Base-by-base conservation (phyloP, 2,113 vertebrate genomes). In the Eurypyga helias region DNA sequence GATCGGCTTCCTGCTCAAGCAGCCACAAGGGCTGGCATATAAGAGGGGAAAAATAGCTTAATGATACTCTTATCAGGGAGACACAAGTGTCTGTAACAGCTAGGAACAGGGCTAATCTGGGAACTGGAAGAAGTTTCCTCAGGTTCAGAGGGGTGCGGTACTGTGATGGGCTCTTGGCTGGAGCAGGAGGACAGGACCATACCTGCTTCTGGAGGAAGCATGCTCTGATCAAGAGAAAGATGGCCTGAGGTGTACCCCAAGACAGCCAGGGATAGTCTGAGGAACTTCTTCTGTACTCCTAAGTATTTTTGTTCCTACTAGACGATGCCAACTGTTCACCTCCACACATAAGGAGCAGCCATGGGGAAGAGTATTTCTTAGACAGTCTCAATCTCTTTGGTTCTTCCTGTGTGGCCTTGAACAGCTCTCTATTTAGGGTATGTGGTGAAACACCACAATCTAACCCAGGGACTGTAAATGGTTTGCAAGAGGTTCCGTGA, bases 361-460 rank as follows among this genome's bases (percentile, higher is more conserved):
- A 36, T n/a, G 29, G 20, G 48, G 80, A 95, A 70, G 69, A 86
- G 41, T 75, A 26, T 84, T 91, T 64, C 72, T 78, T 73, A 71
- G 77, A 46, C 62, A 86, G 51, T 23, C 71, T 73, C 33, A 80
- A 64, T 89, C 43, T 79, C 78, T 90, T 86, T 49, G 81, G 45
- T 94, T 96, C 94, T 96, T 96, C 94, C 71, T 96, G 96, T 96
- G 95, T 97, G 95, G 93, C 93, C 92, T 94, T 86, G 54, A 73
- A 88, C 43, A 90, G 86, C 84, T 96, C 87, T 87, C 78, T 92
- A 61, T 95, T 96, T 88, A 79, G 94, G 94, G 92, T 77, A 87
- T 97, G 90, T 96, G 95, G 94, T 90, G 57, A 45, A 90, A 77
- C 45, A 94, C 86, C 87, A 93, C 93, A 95, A 65, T 91, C 75